Conservation (phyloP, 2,113 vertebrate genomes). For the Dascyllus trimaculatus region DNA sequence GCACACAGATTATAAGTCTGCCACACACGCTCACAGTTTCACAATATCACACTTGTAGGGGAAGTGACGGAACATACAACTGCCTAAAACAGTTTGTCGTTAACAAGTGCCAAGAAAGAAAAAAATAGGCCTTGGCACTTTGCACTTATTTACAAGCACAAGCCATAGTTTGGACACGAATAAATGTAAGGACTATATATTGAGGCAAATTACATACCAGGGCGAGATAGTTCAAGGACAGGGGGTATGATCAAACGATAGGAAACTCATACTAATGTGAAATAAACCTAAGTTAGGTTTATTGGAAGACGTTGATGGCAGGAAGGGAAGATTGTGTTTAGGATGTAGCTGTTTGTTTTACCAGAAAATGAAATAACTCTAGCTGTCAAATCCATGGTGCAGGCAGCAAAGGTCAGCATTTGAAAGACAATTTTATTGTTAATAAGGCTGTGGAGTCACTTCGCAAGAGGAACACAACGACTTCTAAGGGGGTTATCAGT, state of each 20-base stretch:
- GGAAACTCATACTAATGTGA: slow-evolving; percentile 10
- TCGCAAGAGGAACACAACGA: neutral
- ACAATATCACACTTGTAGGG: too few species aligned
- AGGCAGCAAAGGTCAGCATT: neutral
- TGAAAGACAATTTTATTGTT: neutral
- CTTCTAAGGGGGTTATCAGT: too few species aligned
- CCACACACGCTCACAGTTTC: too few species aligned
- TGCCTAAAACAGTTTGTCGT: too few species aligned
- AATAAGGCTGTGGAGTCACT: neutral
- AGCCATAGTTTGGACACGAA: too few species aligned
- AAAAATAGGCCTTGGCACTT: too few species aligned
- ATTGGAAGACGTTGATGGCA: neutral
- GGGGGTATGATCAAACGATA: neutral
- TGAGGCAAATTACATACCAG: neutral
- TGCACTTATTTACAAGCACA: too few species aligned
- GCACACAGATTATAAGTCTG: too few species aligned
- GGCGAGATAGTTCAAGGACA: neutral
- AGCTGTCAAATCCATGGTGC: neutral
- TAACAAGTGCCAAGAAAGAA: too few species aligned
- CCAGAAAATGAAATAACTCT: neutral
- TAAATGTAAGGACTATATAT: neutral
- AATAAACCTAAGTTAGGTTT: slow-evolving; percentile 27
- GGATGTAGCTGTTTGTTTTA: neutral
- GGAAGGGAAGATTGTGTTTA: slow-evolving; percentile 15
- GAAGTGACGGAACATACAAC: too few species aligned